Evolutionary conservation across 1,140 invertebrate species (phyloP), one percentile per base, ranked within the genome.

Genomic region (Cherax destructor): DNA sequence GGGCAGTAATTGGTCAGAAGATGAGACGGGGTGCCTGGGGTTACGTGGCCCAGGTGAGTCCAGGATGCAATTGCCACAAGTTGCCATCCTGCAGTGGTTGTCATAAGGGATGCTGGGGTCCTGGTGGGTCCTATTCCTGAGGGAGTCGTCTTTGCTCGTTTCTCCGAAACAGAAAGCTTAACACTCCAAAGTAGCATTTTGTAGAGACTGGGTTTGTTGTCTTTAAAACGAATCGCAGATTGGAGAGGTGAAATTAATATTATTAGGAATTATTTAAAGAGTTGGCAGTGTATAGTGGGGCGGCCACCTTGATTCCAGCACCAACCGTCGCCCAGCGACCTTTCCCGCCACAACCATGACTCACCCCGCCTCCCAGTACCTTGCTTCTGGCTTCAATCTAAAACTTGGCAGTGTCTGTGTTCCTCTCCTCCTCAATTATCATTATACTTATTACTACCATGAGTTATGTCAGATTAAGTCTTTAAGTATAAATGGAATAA

Each of bases 341-440:
- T 72, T 84, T 49, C 59, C 83, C 83, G 59, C 83, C 83, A 65
- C 83, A n/a, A 59, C 83, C 11, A 47, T 65, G 83, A 84, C 83
- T 72, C 83, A 65, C 18, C 41, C 65, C 61, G 13, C 11, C 7
- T 49, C 59, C 83, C 61, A 59, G 24, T 41, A 11, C 65, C 65
- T 56, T 84, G 65, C 59, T 86, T 50, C 41, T 50, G 1, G 74
- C 61, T 56, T 65, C 10, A 65, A 65, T 21, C 4, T 13, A 3
- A 7, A 56, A 9, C 52, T 56, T 56, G 11, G 11, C 52, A 56
- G 6, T 9, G 11, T 13, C 52, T 7, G 52, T 56, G 52, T 56
- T 9, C 11, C 11, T 56, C 52, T 56, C 11, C 7, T 56, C 52
- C 11, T 56, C 3, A 9, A 13, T 56, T 56, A 56, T 56, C 11